Evolutionary conservation across 1,140 invertebrate species (phyloP).

Genomic region (Drosophila malerkotliana): DNA sequence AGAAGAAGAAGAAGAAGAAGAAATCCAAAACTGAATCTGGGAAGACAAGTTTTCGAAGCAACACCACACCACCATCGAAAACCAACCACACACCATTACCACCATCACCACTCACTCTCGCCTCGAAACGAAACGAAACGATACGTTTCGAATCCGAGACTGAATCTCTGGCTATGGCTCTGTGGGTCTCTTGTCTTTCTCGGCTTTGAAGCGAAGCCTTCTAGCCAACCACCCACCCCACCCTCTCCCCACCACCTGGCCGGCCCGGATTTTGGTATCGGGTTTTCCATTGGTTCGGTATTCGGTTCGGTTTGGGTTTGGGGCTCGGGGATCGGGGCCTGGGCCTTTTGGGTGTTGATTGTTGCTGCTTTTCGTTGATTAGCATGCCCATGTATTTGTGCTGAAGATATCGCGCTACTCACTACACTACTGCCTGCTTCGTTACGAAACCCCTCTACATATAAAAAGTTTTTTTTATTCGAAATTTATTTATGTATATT

Average conservation of each 20-base stretch:
- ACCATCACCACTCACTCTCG: conserved; percentile 36
- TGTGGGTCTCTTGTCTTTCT: conserved; percentile 20
- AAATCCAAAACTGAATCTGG: conserved; percentile 72
- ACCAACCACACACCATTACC: not conserved
- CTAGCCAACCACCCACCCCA: conserved; percentile 24
- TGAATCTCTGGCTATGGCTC: conserved; percentile 22
- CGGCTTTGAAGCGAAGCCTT: conserved; percentile 26
- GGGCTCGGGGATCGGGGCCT: too few species aligned
- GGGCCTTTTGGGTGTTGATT: conserved; percentile 63
- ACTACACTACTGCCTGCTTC: conserved; percentile 7
- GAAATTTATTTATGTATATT: conserved; percentile 55
- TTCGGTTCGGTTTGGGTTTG: too few species aligned
- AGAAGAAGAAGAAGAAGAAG: conserved; percentile 75
- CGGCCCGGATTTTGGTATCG: conserved; percentile 54
- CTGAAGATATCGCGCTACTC: conserved; percentile 57
- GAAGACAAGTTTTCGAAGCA: conserved; percentile 75
- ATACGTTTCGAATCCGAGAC: conserved; percentile 12
- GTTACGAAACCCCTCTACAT: conserved; percentile 61
- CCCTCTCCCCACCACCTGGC: conserved; percentile 20
- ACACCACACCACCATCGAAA: not conserved
- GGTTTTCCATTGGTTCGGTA: conserved; percentile 53
- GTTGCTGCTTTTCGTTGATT: conserved; percentile 60
- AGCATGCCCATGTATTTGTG: conserved; percentile 65
- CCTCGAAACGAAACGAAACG: conserved; percentile 20
- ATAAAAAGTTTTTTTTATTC: conserved; percentile 54